These are phyloP conservation scores for Streptopelia turtur DNA, from an alignment of 2,797 vertebrate species.

Conservation along the genomic window DNA sequence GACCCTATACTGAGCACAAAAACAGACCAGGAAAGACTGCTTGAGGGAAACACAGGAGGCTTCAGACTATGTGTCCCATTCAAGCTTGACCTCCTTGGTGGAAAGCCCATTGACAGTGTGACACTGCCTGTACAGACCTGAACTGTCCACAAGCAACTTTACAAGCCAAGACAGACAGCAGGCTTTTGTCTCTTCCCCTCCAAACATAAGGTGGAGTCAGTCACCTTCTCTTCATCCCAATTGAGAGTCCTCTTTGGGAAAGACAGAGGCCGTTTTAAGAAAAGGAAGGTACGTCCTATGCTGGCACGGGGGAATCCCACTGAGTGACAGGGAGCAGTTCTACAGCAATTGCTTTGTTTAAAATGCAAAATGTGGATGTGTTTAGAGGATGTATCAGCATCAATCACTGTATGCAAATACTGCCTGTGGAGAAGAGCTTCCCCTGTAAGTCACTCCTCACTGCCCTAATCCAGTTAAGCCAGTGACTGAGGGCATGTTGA, in stretches of 20 bases:
- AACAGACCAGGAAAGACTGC: not conserved
- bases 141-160: not conserved
- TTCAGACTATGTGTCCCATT: not conserved
- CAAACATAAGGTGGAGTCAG: not conserved
- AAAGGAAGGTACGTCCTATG: not conserved
- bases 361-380: slow-evolving; percentile 96
- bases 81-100: not conserved
- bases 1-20: not conserved
- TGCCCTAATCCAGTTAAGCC: slow-evolving; percentile 67
- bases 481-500: slow-evolving; percentile 55
- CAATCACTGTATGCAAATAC: slow-evolving; percentile 97
- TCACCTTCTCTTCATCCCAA: not conserved
- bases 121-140: not conserved
- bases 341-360: slow-evolving; percentile 93
- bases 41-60: not conserved
- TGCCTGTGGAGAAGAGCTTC: slow-evolving; percentile 88
- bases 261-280: not conserved
- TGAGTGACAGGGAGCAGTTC: slow-evolving; percentile 47
- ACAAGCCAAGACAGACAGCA: not conserved
- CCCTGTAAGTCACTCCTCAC: slow-evolving; percentile 90
- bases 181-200: not conserved
- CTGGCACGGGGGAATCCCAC: not conserved
- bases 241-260: not conserved
- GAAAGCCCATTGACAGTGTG: not conserved
- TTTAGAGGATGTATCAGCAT: slow-evolving; percentile 83